phyloP scores from a whole-genome alignment of 64 coral and sea anemone genomes.

The Anthopleura sola region DNA sequence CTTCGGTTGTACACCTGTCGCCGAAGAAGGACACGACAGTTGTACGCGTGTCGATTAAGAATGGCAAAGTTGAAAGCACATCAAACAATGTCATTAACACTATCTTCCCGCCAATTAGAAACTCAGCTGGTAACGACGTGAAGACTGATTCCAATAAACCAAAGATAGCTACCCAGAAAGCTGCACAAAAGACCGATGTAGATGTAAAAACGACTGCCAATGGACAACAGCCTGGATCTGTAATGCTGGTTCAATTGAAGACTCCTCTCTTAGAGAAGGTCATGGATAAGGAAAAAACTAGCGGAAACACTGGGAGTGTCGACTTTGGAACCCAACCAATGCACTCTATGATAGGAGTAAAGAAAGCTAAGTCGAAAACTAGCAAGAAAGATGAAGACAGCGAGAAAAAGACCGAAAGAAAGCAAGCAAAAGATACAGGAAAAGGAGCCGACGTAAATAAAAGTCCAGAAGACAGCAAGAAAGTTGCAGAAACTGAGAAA shows the following conservation, averaged over 20 bases:
- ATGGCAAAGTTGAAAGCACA: constrained; percentile 4
- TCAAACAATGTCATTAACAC: neutral
- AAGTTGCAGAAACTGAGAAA: neutral
- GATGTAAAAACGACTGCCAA: neutral
- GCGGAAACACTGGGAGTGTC: neutral
- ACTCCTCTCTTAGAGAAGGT: neutral
- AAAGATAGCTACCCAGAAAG: neutral
- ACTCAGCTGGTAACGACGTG: neutral
- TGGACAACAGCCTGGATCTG: neutral
- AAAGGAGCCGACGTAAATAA: constrained; percentile 10
- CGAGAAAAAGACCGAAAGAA: neutral
- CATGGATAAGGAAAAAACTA: neutral
- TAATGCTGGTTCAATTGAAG: neutral
- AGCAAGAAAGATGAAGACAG: constrained; percentile 1
- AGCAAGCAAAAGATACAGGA: neutral
- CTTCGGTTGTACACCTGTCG: neutral
- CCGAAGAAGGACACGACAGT: neutral
- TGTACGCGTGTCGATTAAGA: constrained; percentile 9
- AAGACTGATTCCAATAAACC: neutral
- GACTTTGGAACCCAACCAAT: constrained; percentile 63
- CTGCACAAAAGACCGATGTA: neutral
- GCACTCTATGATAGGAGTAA: constrained; percentile 71
- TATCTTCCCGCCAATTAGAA: neutral
- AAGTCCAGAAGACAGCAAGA: neutral
- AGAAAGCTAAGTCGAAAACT: constrained; percentile 42